Base-by-base conservation (phyloP, 2,113 vertebrate species). In the Tupaia tana region DNA sequence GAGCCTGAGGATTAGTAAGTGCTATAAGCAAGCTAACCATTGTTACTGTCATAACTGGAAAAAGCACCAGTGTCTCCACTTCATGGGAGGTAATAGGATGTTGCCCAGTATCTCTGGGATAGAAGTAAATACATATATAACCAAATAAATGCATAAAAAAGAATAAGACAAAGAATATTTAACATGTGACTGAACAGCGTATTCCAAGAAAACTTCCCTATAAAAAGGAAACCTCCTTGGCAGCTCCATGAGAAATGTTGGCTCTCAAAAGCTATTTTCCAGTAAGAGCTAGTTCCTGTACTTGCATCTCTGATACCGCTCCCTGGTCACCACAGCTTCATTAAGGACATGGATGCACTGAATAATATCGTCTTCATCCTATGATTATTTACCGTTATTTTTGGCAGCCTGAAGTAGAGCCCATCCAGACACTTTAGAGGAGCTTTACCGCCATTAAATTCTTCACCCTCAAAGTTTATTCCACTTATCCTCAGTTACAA, bases 191-290 rank as follows among this genome's bases (percentile, higher is more conserved):
- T 92, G 25, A 78, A 54, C 6, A 90, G 14, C 34, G 92, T 66
- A 91, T 87, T 95, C 52, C 85, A 95, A 96, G 54, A 95, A 96
- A 92, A 6, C 5, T n/a, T 86, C 25, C 34, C 22, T 69, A 3
- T 64, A 29, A 77, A 27, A 77, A 20, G 16, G 15, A 58, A 81
- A n/a, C 56, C 52, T 74, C 34, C 4, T 25, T 83, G 80, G 66
- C 22, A 85, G 82, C 90, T 81, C 90, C 29, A 81, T 91, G 78
- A 95, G 79, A 96, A 94, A 84, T 6, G 24, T 29, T 85, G 94
- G 78, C 71, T 96, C 96, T 85, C 78, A 90, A 89, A 94, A 93
- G 86, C 12, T 75, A 29, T 92, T 93, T 97, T 93, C 94, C 79
- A 82, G 63, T 77, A 91, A 95, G 58, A 93, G 4, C 43, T 97